phyloP scores from a whole-genome alignment of 2,888 invertebrate species.

The Troides helena region DNA sequence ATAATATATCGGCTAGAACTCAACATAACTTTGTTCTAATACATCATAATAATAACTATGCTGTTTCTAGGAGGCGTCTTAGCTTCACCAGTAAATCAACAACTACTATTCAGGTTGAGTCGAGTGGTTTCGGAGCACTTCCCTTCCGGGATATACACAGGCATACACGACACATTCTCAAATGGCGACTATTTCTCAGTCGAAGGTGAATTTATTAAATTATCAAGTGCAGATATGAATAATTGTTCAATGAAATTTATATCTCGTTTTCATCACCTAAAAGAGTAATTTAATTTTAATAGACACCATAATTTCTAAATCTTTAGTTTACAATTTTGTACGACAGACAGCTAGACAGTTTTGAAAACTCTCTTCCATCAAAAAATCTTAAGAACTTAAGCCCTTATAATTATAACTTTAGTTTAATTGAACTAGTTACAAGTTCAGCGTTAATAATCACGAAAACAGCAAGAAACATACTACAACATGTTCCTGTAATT shows the following conservation, averaged over 20 bases:
- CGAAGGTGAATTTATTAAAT: neutral
- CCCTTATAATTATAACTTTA: no score
- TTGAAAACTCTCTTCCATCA: neutral
- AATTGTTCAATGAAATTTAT: neutral
- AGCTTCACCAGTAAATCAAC: neutral
- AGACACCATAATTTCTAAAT: neutral
- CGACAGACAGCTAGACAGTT: neutral
- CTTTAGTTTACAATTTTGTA: neutral
- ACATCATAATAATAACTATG: no score
- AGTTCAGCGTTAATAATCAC: no score
- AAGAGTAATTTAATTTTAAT: neutral
- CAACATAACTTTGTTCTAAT: no score
- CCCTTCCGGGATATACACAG: neutral
- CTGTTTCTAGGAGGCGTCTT: neutral
- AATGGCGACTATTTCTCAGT: conserved; percentile 1
- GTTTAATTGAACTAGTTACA: no score
- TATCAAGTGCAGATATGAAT: no score
- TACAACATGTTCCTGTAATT: neutral
- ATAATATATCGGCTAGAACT: no score
- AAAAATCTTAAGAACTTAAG: neutral
- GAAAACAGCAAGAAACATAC: neutral
- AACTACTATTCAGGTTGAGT: neutral
- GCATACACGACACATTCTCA: neutral
- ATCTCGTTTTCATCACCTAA: neutral
- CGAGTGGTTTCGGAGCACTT: neutral